Conservation (phyloP, 1,140 invertebrate genomes). For the Drusus annulatus region DNA sequence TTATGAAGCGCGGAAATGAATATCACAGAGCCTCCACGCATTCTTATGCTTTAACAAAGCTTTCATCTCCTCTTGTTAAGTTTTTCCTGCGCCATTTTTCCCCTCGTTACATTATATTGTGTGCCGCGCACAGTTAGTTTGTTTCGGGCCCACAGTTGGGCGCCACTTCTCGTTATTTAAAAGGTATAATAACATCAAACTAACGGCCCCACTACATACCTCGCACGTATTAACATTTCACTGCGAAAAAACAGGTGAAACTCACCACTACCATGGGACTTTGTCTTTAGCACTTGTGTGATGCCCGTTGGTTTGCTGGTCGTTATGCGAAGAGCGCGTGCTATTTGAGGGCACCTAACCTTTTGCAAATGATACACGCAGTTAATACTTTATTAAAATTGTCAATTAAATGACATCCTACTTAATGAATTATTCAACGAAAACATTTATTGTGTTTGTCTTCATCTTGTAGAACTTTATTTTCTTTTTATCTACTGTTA, state of each 20-base stretch:
- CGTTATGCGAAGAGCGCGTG: too few species aligned
- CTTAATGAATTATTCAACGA: too few species aligned
- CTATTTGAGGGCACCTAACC: too few species aligned
- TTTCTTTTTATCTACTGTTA: too few species aligned
- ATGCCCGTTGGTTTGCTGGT: too few species aligned
- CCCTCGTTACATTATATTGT: conserved; percentile 51
- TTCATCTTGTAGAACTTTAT: too few species aligned
- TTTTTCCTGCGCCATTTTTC: conserved; percentile 57
- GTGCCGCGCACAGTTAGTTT: background rate
- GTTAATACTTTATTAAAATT: too few species aligned
- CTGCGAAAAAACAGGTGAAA: conserved; percentile 6
- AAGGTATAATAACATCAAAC: conserved; percentile 35
- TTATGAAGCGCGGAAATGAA: conserved; percentile 15
- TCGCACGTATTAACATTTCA: conserved; percentile 9
- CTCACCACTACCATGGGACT: background rate
- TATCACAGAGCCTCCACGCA: conserved; percentile 41
- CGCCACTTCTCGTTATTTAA: conserved; percentile 23
- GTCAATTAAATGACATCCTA: too few species aligned
- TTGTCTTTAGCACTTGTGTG: too few species aligned
- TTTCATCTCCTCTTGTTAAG: conserved; percentile 57
- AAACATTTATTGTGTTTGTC: too few species aligned
- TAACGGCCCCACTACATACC: conserved; percentile 18
- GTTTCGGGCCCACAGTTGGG: conserved; percentile 1
- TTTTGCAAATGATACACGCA: too few species aligned
- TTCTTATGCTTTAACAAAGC: conserved; percentile 58